Evolutionary conservation across 2,113 vertebrate species (phyloP).

Genomic region (Excalfactoria chinensis): DNA sequence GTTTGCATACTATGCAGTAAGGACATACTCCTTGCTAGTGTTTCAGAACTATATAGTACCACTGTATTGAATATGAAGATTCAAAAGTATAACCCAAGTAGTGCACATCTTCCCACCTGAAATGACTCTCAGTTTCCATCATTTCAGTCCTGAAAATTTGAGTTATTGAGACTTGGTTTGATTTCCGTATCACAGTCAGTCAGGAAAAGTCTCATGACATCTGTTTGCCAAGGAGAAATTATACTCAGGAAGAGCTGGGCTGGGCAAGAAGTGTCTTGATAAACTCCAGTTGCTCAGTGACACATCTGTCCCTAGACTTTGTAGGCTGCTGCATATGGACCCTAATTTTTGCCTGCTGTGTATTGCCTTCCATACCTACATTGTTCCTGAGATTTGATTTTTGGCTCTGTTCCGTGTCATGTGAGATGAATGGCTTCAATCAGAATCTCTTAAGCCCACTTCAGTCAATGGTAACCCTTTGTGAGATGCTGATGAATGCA

Average conservation of each 20-base stretch:
- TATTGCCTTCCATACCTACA: background rate
- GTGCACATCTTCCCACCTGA: background rate
- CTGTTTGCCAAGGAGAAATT: background rate
- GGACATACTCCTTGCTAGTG: background rate
- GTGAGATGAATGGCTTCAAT: slow-evolving; percentile 39
- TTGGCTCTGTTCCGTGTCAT: background rate
- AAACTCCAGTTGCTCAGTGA: background rate
- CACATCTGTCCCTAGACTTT: background rate
- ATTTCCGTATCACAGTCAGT: background rate
- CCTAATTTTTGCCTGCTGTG: background rate
- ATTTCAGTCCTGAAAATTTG: background rate
- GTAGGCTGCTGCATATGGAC: background rate
- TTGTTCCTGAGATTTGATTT: background rate
- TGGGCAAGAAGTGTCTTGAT: background rate
- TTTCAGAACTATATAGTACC: background rate
- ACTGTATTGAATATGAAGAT: background rate
- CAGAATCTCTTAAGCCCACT: background rate
- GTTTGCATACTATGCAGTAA: accelerated
- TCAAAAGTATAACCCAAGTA: background rate
- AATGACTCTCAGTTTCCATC: background rate
- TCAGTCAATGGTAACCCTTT: background rate
- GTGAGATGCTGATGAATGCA: background rate
- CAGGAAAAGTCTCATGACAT: background rate
- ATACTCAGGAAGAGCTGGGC: background rate
- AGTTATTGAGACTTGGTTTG: background rate